Evolutionary conservation across 2,113 vertebrate species (phyloP).

Genomic region (Pteronura brasiliensis): DNA sequence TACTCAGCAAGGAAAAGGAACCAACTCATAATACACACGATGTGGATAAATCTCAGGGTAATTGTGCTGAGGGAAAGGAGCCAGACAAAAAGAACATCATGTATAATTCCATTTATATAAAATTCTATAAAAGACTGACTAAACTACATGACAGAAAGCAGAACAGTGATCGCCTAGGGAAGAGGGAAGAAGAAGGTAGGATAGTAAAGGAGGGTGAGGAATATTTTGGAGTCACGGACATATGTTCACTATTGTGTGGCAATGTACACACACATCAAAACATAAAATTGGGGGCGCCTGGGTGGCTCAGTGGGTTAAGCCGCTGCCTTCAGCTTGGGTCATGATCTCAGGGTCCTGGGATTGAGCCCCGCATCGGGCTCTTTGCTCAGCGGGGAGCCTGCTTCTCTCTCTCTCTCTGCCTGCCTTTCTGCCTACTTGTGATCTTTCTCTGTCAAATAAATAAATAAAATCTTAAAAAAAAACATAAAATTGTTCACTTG

Average conservation of each 20-base stretch:
- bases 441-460: no score
- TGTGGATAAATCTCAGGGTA: neutral
- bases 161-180: neutral
- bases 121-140: neutral
- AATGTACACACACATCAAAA: neutral
- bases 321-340: no score
- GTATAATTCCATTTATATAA: neutral
- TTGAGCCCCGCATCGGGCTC: no score
- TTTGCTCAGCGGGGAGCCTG: no score
- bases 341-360: no score
- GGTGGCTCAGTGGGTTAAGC: no score
- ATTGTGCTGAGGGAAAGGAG: neutral
- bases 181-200: neutral
- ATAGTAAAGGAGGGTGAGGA: neutral
- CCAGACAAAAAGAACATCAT: neutral
- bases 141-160: neutral
- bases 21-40: neutral
- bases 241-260: neutral
- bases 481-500: no score
- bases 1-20: neutral
- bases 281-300: neutral
- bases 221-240: neutral
- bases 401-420: no score
- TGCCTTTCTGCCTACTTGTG: no score
- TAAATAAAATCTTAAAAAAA: no score